Conservation (phyloP, 2,888 invertebrate genomes). For the Acronicta alni region DNA sequence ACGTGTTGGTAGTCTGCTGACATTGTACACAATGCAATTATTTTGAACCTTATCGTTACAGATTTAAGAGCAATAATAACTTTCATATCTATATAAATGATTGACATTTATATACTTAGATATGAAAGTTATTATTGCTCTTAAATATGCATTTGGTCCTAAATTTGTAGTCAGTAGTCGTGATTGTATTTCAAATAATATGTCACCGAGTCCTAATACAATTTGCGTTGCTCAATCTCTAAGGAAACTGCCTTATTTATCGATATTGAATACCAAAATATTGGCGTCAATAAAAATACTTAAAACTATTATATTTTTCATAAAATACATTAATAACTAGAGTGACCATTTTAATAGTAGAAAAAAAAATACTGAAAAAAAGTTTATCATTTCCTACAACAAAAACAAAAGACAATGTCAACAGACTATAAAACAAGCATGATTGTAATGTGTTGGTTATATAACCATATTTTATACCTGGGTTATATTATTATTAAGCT, state of each 20-base stretch:
- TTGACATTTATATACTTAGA: too few species aligned
- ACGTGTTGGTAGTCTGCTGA: slow-evolving; percentile 71
- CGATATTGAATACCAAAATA: neutral
- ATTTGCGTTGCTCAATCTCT: slow-evolving; percentile 10
- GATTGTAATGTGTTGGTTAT: slow-evolving; percentile 80
- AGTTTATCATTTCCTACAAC: neutral
- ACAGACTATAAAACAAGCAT: slow-evolving; percentile 74
- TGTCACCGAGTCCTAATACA: slow-evolving; percentile 29
- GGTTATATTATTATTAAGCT: slow-evolving; percentile 47
- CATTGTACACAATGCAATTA: slow-evolving; percentile 56
- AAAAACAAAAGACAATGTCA: slow-evolving; percentile 58
- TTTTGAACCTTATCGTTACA: neutral
- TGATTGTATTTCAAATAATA: slow-evolving; percentile 10
- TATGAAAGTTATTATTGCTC: too few species aligned
- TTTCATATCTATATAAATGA: neutral
- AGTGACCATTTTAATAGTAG: slow-evolving; percentile 4
- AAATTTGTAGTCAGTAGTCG: too few species aligned
- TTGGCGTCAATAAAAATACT: neutral
- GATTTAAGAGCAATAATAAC: neutral
- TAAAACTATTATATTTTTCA: neutral
- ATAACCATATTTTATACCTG: slow-evolving; percentile 69
- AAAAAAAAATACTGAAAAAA: neutral
- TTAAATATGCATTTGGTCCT: neutral
- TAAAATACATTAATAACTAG: neutral
- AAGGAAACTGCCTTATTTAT: slow-evolving; percentile 2